Evolutionary conservation across 2,113 vertebrate species (phyloP), one percentile per base, ranked within the genome.

Genomic region (Hymenochirus boettgeri): DNA sequence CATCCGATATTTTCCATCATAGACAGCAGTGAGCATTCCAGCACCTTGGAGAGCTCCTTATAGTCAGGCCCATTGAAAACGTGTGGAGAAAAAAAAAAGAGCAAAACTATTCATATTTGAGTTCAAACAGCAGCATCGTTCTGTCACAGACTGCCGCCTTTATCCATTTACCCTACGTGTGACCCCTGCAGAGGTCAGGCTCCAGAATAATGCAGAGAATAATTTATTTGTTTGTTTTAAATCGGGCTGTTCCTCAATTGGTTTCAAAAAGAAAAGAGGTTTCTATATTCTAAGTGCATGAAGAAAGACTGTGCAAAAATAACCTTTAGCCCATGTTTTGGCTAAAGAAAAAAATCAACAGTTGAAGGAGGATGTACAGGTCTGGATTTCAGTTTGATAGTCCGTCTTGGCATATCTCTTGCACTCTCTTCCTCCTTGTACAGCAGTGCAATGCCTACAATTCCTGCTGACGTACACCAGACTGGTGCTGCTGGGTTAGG

Each of bases 31-130:
- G 81, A 59, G 85, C 83, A 75, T 85, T 70, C 86, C 80, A 90
- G 88, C 37, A 88, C 89, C 86, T 72, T 83, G 88, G 86, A 88
- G 72, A 86, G 85, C 73, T 82, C 83, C 78, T 57, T 65, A 66
- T 72, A 61, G 57, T 79, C 73, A 66, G 83, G 80, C 80, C 84
- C 74, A 63, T n/a, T 57, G 76, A 61, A 74, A 71, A 73, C 42
- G 70, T 59, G 69, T 73, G 70, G 60, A 48, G n/a, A n/a, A n/a
- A n/a, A n/a, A n/a, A n/a, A 74, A 1, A 54, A 65, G 18, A 72
- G 60, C 59, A 9, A 46, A 76, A 67, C 67, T 73, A 74, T 79
- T 71, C 74, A 74, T 65, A 73, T 62, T 75, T 58, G 69, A 72
- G 64, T 70, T 70, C 72, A 22, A 57, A 39, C 78, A 71, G 73